These are phyloP conservation scores for Microctonus hyperodae DNA, from an alignment of 2,888 invertebrate species.

Conservation along the genomic window DNA sequence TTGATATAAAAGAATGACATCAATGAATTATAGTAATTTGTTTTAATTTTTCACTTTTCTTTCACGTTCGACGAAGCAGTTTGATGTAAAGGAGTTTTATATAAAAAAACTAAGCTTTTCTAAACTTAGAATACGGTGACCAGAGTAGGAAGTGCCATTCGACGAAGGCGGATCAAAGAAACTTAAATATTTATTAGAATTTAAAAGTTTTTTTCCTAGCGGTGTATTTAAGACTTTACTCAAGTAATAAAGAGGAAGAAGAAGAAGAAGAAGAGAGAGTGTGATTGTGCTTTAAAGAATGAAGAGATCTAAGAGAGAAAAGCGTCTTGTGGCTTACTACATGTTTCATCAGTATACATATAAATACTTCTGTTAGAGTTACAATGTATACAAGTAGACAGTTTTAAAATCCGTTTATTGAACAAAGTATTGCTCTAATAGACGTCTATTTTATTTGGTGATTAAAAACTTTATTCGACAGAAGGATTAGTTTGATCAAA, in stretches of 20 bases:
- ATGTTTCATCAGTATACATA: neutral
- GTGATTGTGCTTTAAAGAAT: neutral
- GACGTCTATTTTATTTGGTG: conserved; percentile 38
- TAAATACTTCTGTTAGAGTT: neutral
- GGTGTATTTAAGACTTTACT: conserved; percentile 57
- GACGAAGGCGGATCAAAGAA: conserved; percentile 38
- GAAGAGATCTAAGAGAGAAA: neutral
- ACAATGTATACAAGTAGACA: conserved; percentile 18
- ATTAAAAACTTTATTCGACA: conserved; percentile 36
- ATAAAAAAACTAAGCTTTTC: neutral
- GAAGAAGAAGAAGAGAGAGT: no score
- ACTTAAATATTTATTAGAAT: conserved; percentile 60
- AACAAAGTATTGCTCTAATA: conserved; percentile 43
- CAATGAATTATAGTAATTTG: neutral
- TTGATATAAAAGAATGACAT: neutral
- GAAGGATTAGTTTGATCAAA: neutral
- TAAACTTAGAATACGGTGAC: neutral
- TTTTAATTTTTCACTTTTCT: neutral
- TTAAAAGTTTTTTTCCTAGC: conserved; percentile 51
- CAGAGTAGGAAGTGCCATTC: conserved; percentile 10
- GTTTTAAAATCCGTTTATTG: neutral
- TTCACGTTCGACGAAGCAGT: neutral
- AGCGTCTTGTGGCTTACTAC: neutral
- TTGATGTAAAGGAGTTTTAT: neutral
- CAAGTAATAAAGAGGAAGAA: conserved; percentile 52